Base-by-base conservation (phyloP, 2,113 vertebrate species). In the Seriola rivoliana region DNA sequence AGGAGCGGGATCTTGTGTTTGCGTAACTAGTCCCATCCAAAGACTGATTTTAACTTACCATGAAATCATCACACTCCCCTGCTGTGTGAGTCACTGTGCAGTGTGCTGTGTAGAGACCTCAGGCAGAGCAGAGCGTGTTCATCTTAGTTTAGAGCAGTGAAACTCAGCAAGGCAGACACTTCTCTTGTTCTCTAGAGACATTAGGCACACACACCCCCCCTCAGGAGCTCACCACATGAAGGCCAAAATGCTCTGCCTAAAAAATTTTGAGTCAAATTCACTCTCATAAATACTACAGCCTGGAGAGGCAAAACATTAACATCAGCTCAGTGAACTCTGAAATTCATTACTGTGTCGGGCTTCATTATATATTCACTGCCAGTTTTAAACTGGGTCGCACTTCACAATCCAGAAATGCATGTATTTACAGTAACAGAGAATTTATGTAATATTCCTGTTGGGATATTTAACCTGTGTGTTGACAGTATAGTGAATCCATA, bases 51-150 rank as follows among this genome's bases (percentile, higher is more conserved):
- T 14, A 19, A 73, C 46, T 77, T 12, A 32, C 16, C n/a, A 12
- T 11, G 21, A 59, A 23, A 58, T 58, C 23, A 38, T 70, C 23
- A 19, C 17, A 4, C 16, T 59, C 19, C 46, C 13, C 36, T 46
- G 48, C 52, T 52, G 36, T 19, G 21, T 69, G 75, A 71, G 21
- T 80, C 1, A 34, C 29, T 67, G 57, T 23, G 54, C 44, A 34
- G 42, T 29, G 29, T 29, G 29, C 29, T 29, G 62, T 66, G 60
- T 60, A 57, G 44, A 66, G 70, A 63, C 50, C 40, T 69, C 2
- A 13, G 60, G 59, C 0, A 0, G 19, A 42, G 55, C 69, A 57
- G 32, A 54, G 40, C 7, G 32, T 71, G 48, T 46, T 58, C 16
- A 21, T 40, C 19, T 68, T 44, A 46, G 4, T 40, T 59, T 75